Evolutionary conservation across 2,888 invertebrate genomes (phyloP).

Genomic region (Acrocyrtus sp.): DNA sequence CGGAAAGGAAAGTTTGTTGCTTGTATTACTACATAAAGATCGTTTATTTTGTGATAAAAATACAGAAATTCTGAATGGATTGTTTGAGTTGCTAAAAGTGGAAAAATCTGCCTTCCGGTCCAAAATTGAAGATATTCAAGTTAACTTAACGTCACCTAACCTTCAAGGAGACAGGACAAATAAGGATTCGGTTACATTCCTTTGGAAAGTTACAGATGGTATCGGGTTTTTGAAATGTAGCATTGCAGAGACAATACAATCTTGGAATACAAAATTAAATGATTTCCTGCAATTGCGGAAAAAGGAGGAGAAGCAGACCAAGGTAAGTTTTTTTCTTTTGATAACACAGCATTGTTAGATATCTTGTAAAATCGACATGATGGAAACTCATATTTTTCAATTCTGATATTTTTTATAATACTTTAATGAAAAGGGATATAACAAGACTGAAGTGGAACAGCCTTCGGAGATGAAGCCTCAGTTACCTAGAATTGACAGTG

Average conservation of each 20-base stretch:
- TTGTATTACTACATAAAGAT: not conserved
- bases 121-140: conserved; percentile 83
- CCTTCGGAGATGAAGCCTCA: conserved; percentile 18
- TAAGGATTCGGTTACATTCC: conserved; percentile 58
- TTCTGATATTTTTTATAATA: no score
- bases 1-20: conserved; percentile 64
- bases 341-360: no score
- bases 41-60: no score
- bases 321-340: no score
- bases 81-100: conserved; percentile 73
- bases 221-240: conserved; percentile 74
- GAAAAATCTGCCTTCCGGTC: conserved; percentile 81
- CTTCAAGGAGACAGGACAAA: conserved; percentile 26
- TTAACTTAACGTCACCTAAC: conserved; percentile 75
- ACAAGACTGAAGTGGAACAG: conserved; percentile 43
- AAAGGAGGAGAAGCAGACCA: conserved; percentile 66
- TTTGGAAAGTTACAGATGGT: conserved; percentile 72
- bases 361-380: not conserved
- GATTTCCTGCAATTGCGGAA: conserved; percentile 67
- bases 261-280: conserved; percentile 73
- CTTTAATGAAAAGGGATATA: no score
- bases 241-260: conserved; percentile 76
- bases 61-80: conserved; percentile 56
- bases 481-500: conserved; percentile 57
- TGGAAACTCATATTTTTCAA: no score